Base-by-base conservation (phyloP, 2,113 vertebrate species). In the Cephalopterus ornatus region DNA sequence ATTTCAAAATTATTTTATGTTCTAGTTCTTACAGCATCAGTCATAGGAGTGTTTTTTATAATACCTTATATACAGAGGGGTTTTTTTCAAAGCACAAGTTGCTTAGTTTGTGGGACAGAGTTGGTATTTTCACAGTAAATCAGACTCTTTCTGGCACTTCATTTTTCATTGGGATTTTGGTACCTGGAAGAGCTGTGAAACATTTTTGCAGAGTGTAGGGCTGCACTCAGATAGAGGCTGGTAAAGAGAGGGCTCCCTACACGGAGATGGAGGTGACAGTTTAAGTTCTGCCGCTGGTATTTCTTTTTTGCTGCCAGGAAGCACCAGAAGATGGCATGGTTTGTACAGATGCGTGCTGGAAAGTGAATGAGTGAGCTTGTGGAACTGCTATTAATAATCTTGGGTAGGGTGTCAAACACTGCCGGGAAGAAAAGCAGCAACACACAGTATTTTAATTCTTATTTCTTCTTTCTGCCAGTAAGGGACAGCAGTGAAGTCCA, bases 301-400 rank as follows among this genome's bases (percentile, higher is more conserved):
- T 96, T 93, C 84, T 79, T 87, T 96, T 93, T 95, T 81, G 95
- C 95, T 98, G 98, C 97, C 97, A 96, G 94, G 78, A 96, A 97
- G 94, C 96, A 97, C 98, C 98, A 99, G 98, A 98, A 98, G 98
- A 98, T 98, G 98, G 98, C 98, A 98, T 97, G 98, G 98, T 98
- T 98, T 95, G 96, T 98, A 98, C 98, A 98, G 97, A 97, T 97
- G 97, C 91, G n/a, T 95, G 94, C 94, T 95, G 68, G 52, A 85
- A 84, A 95, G 84, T 78, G 92, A 95, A 85, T 71, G 86, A 86
- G 68, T 89, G 93, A 98, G 97, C 89, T 97, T 96, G 93, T 96
- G 74, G 94, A 94, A 83, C 71, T 85, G 71, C 98, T 98, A 91
- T 98, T 98, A 98, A 98, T 98, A 98, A 97, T 89, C 59, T 80